Percentiles rank a stretch among this genome's conserved stretches.
phyloP scores from a whole-genome alignment of 2,113 vertebrate genomes.

The Grantiella picta region DNA sequence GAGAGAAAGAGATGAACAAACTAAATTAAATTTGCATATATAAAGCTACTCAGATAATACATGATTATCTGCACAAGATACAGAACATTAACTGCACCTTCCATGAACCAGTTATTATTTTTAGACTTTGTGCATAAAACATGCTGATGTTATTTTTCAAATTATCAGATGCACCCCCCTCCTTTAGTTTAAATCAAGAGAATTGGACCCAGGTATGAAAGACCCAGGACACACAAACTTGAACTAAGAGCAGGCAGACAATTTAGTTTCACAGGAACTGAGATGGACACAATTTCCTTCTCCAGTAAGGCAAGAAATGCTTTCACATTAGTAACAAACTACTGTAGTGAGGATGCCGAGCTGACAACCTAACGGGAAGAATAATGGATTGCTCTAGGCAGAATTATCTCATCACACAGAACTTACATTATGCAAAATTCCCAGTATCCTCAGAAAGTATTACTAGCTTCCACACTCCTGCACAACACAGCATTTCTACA shows the following conservation, averaged over 20 bases:
- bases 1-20: not conserved
- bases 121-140: not conserved
- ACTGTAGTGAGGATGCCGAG: not conserved
- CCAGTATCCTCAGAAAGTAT: not conserved
- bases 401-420: not conserved
- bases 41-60: not conserved
- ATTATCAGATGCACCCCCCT: not conserved
- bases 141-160: not conserved
- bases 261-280: not conserved
- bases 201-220: not conserved
- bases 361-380: not conserved
- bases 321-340: not conserved
- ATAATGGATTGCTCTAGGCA: not conserved
- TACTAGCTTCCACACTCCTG: not conserved
- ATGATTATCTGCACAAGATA: not conserved
- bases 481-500: not conserved
- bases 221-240: not conserved
- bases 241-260: not conserved
- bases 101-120: not conserved
- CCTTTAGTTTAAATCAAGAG: not conserved
- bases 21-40: not conserved
- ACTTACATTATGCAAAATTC: not conserved
- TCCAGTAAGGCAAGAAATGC: not conserved
- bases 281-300: not conserved
- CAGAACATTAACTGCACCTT: not conserved